phyloP scores from a whole-genome alignment of 2,888 invertebrate species.

The Rhagophthalmus giganteus region DNA sequence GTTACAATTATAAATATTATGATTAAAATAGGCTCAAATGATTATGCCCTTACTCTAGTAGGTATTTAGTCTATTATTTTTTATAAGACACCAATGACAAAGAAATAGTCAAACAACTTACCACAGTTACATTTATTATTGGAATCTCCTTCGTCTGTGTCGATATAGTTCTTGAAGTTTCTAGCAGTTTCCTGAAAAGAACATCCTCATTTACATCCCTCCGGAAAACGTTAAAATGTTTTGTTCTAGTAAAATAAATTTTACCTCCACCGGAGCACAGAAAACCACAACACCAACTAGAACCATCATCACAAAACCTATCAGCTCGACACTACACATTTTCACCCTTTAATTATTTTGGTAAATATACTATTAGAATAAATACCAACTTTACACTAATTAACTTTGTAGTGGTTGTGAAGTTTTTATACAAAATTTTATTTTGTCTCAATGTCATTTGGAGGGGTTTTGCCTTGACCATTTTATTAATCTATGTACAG shows the following conservation, averaged over 20 bases:
- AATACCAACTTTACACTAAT: conserved; percentile 35
- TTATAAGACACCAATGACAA: no score
- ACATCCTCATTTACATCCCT: no score
- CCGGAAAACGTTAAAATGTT: no score
- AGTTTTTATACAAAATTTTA: conserved; percentile 44
- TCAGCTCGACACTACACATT: conserved; percentile 9
- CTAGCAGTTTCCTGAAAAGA: conserved; percentile 7
- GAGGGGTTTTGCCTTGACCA: conserved; percentile 47
- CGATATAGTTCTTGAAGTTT: background rate
- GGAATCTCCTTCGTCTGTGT: conserved; percentile 10
- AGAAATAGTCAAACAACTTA: conserved; percentile 28
- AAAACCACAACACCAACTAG: conserved; percentile 4
- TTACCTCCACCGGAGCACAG: conserved; percentile 20
- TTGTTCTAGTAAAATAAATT: background rate
- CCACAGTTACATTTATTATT: conserved; percentile 39
- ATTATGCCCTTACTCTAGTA: no score
- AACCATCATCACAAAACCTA: conserved; percentile 22
- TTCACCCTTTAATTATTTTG: conserved; percentile 6
- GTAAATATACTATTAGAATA: conserved; percentile 8
- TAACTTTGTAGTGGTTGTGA: conserved; percentile 34
- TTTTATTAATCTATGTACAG: conserved; percentile 31
- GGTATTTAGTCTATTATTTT: no score
- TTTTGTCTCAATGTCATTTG: conserved; percentile 42
- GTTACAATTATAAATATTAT: no score
- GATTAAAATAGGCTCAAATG: no score